phyloP scores from a whole-genome alignment of 2,113 vertebrate species.

The Murina feae region DNA sequence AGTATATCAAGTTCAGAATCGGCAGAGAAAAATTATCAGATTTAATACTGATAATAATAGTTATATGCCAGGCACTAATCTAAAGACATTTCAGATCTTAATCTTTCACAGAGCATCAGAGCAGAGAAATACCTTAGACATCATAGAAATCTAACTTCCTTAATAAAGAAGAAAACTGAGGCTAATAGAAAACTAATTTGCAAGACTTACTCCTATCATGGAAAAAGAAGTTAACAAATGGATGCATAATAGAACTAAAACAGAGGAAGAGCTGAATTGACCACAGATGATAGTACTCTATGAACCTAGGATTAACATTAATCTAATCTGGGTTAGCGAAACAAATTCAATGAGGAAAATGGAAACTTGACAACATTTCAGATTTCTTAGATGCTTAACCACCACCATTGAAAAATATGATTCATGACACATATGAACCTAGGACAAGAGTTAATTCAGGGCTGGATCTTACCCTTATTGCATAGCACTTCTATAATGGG shows the following conservation, averaged over 20 bases:
- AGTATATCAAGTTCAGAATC: slow-evolving; percentile 3
- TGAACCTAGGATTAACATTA: neutral
- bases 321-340: neutral
- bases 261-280: neutral
- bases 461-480: neutral
- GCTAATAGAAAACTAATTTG: neutral
- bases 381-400: neutral
- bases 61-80: neutral
- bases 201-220: neutral
- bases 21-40: neutral
- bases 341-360: neutral
- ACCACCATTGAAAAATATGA: neutral
- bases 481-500: neutral
- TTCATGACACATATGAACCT: neutral
- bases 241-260: neutral
- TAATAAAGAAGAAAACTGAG: slow-evolving; percentile 15
- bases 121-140: neutral
- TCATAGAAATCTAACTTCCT: neutral
- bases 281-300: neutral
- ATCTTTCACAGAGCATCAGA: neutral
- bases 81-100: slow-evolving; percentile 24
- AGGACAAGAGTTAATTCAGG: neutral
- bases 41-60: slow-evolving; percentile 15
- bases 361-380: neutral
- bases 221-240: slow-evolving; percentile 14